Percentiles rank a stretch among this genome's conserved stretches.
phyloP scores from a whole-genome alignment of 2,797 vertebrate species.

The Arctocebus calabarensis region DNA sequence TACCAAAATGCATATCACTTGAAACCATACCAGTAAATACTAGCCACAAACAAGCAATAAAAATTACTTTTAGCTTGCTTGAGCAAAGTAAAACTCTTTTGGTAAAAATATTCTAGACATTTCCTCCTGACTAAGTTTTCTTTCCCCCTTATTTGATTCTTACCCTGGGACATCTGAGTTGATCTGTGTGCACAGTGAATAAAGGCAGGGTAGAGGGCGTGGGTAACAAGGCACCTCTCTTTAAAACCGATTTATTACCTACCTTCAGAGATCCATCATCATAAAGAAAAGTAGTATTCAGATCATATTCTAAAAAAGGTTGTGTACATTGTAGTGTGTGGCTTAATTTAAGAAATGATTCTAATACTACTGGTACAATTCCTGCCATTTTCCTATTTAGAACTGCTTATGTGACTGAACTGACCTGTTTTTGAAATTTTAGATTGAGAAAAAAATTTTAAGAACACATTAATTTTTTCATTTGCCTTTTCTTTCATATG shows the following conservation, averaged over 20 bases:
- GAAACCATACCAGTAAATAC: conserved; percentile 63
- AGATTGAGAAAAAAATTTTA: conserved; percentile 14
- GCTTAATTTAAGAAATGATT: conserved; percentile 62
- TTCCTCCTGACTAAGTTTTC: conserved; percentile 35
- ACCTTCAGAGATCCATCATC: conserved; percentile 38
- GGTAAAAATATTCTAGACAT: conserved; percentile 31
- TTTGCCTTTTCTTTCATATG: neutral
- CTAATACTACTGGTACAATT: conserved; percentile 48
- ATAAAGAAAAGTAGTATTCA: conserved; percentile 63
- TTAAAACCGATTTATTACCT: conserved; percentile 64
- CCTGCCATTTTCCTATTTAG: conserved; percentile 39
- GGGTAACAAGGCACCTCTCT: conserved; percentile 57
- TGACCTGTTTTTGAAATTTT: conserved; percentile 55
- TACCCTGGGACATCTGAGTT: conserved; percentile 63
- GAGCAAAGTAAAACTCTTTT: conserved; percentile 53
- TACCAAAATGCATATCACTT: conserved; percentile 11
- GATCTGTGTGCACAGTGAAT: conserved; percentile 52
- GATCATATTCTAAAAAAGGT: conserved; percentile 24
- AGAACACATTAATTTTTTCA: neutral
- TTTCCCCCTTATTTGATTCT: conserved; percentile 56
- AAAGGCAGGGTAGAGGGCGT: neutral
- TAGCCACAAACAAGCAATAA: conserved; percentile 40
- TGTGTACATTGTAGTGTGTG: conserved; percentile 43
- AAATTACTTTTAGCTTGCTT: conserved; percentile 59
- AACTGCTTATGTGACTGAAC: conserved; percentile 57